phyloP scores from a whole-genome alignment of 2,888 invertebrate species.

The Eristalis arbustorum region DNA sequence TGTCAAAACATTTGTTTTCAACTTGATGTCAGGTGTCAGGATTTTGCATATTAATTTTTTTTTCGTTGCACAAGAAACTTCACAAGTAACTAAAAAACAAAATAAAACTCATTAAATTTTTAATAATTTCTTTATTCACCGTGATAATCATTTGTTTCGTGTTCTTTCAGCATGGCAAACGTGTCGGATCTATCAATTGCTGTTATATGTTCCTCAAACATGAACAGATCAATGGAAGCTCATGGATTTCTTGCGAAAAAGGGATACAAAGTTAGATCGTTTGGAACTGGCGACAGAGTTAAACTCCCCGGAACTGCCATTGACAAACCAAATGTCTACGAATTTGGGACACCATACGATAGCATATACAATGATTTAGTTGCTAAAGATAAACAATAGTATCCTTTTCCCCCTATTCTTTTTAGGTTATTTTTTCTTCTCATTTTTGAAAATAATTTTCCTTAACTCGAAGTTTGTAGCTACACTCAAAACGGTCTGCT shows the following conservation, averaged over 20 bases:
- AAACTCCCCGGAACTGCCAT: slow-evolving; percentile 97
- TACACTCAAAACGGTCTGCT: slow-evolving; percentile 99
- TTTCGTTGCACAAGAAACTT: neutral
- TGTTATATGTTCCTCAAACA: slow-evolving; percentile 99
- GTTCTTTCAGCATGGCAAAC: slow-evolving; percentile 74
- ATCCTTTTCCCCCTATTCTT: slow-evolving; percentile 78
- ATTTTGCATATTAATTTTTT: slow-evolving; percentile 19
- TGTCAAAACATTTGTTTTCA: slow-evolving; percentile 1
- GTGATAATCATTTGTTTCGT: neutral
- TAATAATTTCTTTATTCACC: neutral
- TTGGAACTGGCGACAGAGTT: slow-evolving; percentile 96
- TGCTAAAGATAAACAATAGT: slow-evolving; percentile 94
- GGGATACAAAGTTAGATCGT: slow-evolving; percentile 96
- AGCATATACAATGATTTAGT: slow-evolving; percentile 96
- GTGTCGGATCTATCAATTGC: slow-evolving; percentile 87
- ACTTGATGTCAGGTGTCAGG: slow-evolving; percentile 30
- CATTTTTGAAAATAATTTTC: slow-evolving; percentile 42
- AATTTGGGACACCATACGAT: slow-evolving; percentile 97
- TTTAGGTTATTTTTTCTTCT: neutral
- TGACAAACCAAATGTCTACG: slow-evolving; percentile 97
- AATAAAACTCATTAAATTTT: neutral
- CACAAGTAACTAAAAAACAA: neutral
- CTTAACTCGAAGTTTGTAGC: slow-evolving; percentile 74
- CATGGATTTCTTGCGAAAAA: slow-evolving; percentile 98
- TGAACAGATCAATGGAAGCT: slow-evolving; percentile 99